These are phyloP conservation scores for Cheilosia grossa DNA, from an alignment of 2,888 invertebrate genomes.

Conservation along the genomic window DNA sequence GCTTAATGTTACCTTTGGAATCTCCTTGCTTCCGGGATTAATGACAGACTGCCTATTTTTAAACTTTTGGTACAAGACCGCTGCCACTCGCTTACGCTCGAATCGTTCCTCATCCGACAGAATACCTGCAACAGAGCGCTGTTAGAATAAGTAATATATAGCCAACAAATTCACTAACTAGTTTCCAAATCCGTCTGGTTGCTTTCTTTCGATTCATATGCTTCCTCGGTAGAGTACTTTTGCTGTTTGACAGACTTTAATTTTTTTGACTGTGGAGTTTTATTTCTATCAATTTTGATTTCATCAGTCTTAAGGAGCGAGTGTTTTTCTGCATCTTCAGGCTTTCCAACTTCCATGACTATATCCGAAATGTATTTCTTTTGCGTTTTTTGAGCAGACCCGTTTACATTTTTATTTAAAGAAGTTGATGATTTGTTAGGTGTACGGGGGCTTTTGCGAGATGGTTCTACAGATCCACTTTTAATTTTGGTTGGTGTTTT, in stretches of 20 bases:
- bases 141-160: not conserved
- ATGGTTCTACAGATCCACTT: not conserved
- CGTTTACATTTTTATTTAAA: not conserved
- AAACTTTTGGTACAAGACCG: slow-evolving; percentile 89
- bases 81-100: slow-evolving; percentile 87
- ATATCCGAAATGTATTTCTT: not conserved
- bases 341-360: not conserved
- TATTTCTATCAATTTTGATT: not conserved
- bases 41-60: slow-evolving; percentile 91
- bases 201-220: slow-evolving; percentile 71
- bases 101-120: slow-evolving; percentile 87
- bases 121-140: slow-evolving; percentile 75
- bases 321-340: not conserved
- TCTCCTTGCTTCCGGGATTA: slow-evolving; percentile 91
- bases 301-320: slow-evolving; percentile 3
- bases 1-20: slow-evolving; percentile 87
- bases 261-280: not conserved
- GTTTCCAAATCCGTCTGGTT: slow-evolving; percentile 77
- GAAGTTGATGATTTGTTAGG: not conserved
- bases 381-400: not conserved
- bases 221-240: not conserved
- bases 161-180: slow-evolving; percentile 75
- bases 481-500: slow-evolving; percentile 25
- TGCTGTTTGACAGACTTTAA: not conserved
- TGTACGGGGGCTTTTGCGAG: not conserved